Conservation (phyloP, 2,888 invertebrate species). For the Poecilobothrus nobilitatus region DNA sequence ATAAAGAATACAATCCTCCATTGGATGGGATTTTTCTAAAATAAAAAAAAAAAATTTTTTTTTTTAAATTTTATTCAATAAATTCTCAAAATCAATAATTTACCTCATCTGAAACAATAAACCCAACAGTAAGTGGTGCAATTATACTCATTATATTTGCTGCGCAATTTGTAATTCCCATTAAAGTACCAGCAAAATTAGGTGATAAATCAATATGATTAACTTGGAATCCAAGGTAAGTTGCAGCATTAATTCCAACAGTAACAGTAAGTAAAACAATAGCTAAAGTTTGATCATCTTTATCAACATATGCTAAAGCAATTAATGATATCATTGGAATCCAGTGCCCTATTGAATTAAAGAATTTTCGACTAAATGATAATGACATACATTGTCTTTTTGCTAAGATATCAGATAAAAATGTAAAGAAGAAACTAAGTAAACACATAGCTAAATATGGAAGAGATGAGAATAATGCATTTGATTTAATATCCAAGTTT, state of each 20-base stretch:
- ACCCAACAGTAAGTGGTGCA: slow-evolving; percentile 64
- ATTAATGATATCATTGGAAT: slow-evolving; percentile 62
- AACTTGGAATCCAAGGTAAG: slow-evolving; percentile 68
- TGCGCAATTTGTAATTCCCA: slow-evolving; percentile 77
- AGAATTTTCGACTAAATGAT: slow-evolving; percentile 45
- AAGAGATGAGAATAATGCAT: slow-evolving; percentile 58
- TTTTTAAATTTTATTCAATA: not conserved
- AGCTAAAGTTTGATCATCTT: slow-evolving; percentile 44
- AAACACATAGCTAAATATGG: slow-evolving; percentile 68
- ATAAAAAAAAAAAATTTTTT: slow-evolving; percentile 14
- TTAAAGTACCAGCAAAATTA: slow-evolving; percentile 71
- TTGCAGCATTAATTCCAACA: slow-evolving; percentile 66
- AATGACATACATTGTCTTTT: slow-evolving; percentile 35
- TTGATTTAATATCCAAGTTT: slow-evolving; percentile 61
- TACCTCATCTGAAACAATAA: slow-evolving; percentile 62
- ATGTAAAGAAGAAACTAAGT: slow-evolving; percentile 61
- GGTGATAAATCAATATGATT: slow-evolving; percentile 81
- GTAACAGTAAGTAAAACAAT: slow-evolving; percentile 60
- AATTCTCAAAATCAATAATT: slow-evolving; percentile 17
- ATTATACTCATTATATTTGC: slow-evolving; percentile 71
- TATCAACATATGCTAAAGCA: slow-evolving; percentile 49
- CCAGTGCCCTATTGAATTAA: slow-evolving; percentile 54
- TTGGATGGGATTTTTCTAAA: slow-evolving; percentile 37
- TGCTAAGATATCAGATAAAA: slow-evolving; percentile 49
- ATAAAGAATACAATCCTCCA: slow-evolving; percentile 53